Percentiles rank a stretch among this genome's conserved stretches.
phyloP scores from a whole-genome alignment of 2,888 invertebrate species.

The Drosophila picticornis region DNA sequence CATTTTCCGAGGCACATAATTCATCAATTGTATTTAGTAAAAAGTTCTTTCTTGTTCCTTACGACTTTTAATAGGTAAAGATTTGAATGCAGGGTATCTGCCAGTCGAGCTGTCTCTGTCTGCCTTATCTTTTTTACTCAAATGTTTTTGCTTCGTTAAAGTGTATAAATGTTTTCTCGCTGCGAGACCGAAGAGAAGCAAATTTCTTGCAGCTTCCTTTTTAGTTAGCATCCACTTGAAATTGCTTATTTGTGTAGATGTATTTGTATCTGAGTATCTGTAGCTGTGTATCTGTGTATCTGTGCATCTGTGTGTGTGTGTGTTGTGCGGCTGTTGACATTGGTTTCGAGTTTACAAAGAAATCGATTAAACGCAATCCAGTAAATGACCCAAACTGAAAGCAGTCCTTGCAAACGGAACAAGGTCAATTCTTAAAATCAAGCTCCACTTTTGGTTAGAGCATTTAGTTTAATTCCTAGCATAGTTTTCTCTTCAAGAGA shows the following conservation, averaged over 20 bases:
- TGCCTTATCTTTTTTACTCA: conserved; percentile 44
- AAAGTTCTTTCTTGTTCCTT: rapidly evolving
- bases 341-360: conserved; percentile 83
- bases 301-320: conserved; percentile 40
- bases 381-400: conserved; percentile 77
- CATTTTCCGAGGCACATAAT: not conserved
- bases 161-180: conserved; percentile 77
- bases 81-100: not conserved
- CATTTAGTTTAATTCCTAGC: conserved; percentile 14
- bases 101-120: not conserved
- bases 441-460: conserved; percentile 16
- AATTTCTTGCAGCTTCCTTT: conserved; percentile 57
- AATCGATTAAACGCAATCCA: conserved; percentile 84
- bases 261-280: conserved; percentile 32
- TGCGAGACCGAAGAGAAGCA: conserved; percentile 59
- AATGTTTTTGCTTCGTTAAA: conserved; percentile 77
- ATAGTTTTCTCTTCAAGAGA: not conserved
- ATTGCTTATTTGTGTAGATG: conserved; percentile 59
- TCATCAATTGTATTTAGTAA: rapidly evolving
- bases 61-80: rapidly evolving
- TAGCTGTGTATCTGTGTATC: conserved; percentile 39
- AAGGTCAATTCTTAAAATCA: conserved; percentile 55
- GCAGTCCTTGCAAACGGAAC: conserved; percentile 38
- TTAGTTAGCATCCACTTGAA: conserved; percentile 61
- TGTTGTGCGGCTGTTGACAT: conserved; percentile 82